These are phyloP conservation scores for Cylas formicarius DNA, from an alignment of 1,140 invertebrate genomes.

Conservation along the genomic window DNA sequence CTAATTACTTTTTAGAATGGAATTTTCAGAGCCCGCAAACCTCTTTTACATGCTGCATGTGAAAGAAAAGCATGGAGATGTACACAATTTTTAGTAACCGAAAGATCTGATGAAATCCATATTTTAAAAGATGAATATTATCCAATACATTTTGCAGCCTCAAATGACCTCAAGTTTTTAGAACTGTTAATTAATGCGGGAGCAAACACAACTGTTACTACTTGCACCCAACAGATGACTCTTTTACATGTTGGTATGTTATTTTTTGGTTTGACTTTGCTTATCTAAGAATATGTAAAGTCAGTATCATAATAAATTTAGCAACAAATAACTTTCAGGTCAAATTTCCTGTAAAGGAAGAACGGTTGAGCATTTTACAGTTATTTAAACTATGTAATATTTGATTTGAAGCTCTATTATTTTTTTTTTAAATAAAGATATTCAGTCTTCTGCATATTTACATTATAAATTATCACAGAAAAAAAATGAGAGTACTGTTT, in stretches of 20 bases:
- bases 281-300: too few relatives aligned
- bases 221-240: conserved; percentile 68
- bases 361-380: too few relatives aligned
- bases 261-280: too few relatives aligned
- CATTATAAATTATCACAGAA: too few relatives aligned
- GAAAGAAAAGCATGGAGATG: conserved; percentile 65
- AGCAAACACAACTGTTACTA: conserved; percentile 60
- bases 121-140: conserved; percentile 69
- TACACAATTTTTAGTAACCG: conserved; percentile 56
- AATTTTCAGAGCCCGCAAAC: conserved; percentile 49
- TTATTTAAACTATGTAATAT: too few relatives aligned
- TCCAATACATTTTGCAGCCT: conserved; percentile 64
- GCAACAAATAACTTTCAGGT: too few relatives aligned
- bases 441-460: too few relatives aligned
- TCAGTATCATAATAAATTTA: not conserved
- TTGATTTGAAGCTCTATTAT: too few relatives aligned
- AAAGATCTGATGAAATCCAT: conserved; percentile 64
- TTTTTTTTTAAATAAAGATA: too few relatives aligned
- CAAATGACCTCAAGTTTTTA: conserved; percentile 60
- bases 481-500: too few relatives aligned
- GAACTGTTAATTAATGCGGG: conserved; percentile 57
- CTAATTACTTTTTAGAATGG: conserved; percentile 33
- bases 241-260: conserved; percentile 55
- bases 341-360: too few relatives aligned
- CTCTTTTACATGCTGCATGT: conserved; percentile 59